Conservation (phyloP, 1,140 invertebrate species). For the Temnothorax longispinosus region DNA sequence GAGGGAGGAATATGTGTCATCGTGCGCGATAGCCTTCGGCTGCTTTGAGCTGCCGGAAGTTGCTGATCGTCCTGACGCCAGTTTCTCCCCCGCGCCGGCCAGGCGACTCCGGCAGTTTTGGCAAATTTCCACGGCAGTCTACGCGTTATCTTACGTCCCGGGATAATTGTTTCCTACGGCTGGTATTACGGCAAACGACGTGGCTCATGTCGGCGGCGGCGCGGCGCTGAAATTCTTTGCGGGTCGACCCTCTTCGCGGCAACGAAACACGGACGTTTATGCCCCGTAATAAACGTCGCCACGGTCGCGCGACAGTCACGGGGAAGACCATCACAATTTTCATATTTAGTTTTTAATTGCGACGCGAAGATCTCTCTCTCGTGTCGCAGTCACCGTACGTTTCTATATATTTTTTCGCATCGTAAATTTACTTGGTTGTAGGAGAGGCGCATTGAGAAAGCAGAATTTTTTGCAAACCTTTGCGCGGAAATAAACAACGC, state of each 20-base stretch:
- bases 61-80: slow-evolving; percentile 69
- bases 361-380: not conserved
- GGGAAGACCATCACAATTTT: not conserved
- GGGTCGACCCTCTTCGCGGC: slow-evolving; percentile 34
- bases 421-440: not conserved
- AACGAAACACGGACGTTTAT: slow-evolving; percentile 62
- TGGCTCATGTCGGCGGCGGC: not conserved
- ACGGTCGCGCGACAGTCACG: not conserved
- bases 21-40: slow-evolving; percentile 44
- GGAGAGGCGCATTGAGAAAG: not conserved
- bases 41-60: slow-evolving; percentile 4
- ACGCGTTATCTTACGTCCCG: slow-evolving; percentile 78
- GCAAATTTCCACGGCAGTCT: slow-evolving; percentile 78
- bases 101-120: slow-evolving; percentile 57
- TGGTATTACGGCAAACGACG: slow-evolving; percentile 33
- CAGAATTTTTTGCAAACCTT: not conserved
- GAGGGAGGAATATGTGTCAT: not conserved
- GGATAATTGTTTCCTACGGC: slow-evolving; percentile 80
- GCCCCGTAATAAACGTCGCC: slow-evolving; percentile 69
- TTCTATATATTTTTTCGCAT: not conserved
- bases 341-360: not conserved
- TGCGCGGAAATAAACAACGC: not conserved
- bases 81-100: not conserved
- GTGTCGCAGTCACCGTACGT: too few species aligned
- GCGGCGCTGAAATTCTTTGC: slow-evolving; percentile 30